These are phyloP conservation scores for Chrysoperla carnea DNA, from an alignment of 1,140 invertebrate genomes.

Conservation along the genomic window DNA sequence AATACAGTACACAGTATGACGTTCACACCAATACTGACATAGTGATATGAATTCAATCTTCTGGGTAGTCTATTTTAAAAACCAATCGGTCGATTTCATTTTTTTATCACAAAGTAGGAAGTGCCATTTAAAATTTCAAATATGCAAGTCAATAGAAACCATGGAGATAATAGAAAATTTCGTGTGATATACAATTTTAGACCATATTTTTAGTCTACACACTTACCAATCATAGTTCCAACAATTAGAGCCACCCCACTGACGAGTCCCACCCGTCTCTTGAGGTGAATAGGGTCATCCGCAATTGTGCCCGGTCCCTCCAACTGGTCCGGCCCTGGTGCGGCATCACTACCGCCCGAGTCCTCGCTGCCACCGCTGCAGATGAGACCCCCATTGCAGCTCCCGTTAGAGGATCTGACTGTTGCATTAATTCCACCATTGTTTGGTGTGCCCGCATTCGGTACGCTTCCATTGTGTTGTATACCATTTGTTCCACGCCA, in stretches of 20 bases:
- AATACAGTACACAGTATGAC: no score
- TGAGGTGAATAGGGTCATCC: slow-evolving; percentile 91
- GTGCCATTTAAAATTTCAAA: no score
- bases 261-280: slow-evolving; percentile 95
- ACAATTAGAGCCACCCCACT: slow-evolving; percentile 96
- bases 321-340: slow-evolving; percentile 36
- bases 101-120: no score
- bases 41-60: no score
- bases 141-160: no score
- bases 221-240: slow-evolving; percentile 80
- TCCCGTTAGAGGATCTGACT: slow-evolving; percentile 11
- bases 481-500: slow-evolving; percentile 17
- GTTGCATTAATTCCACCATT: slow-evolving; percentile 5
- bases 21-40: no score
- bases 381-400: slow-evolving; percentile 11
- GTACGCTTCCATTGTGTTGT: not conserved
- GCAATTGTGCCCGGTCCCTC: slow-evolving; percentile 77
- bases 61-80: no score
- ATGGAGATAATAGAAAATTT: no score
- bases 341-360: slow-evolving; percentile 19
- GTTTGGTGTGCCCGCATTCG: not conserved
- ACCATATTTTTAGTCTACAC: no score
- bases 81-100: no score
- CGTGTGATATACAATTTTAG: no score
- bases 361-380: slow-evolving; percentile 9